Evolutionary conservation across 2,113 vertebrate genomes (phyloP).

Genomic region (Chauna torquata): DNA sequence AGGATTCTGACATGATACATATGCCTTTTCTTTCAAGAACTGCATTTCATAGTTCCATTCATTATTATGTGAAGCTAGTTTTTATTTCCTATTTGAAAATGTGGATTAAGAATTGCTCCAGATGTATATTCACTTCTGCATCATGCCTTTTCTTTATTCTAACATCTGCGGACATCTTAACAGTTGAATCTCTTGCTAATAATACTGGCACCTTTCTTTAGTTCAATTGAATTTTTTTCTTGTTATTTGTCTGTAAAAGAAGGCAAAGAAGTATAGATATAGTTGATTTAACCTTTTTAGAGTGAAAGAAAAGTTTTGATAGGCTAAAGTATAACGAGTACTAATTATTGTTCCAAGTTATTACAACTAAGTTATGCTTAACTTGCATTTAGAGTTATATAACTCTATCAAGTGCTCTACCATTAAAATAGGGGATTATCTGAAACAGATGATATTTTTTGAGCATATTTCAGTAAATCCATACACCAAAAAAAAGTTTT

Average conservation of each 20-base stretch:
- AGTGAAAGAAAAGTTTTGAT: not conserved
- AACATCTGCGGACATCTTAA: not conserved
- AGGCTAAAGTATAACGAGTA: not conserved
- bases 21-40: not conserved
- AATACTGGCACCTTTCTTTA: not conserved
- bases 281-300: not conserved
- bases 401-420: not conserved
- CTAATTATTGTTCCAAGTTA: not conserved
- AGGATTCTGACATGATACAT: not conserved
- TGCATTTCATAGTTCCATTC: not conserved
- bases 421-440: not conserved
- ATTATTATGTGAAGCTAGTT: not conserved
- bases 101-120: not conserved
- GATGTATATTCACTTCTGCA: not conserved
- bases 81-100: not conserved
- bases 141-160: slow-evolving; percentile 8
- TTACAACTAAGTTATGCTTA: not conserved
- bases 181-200: not conserved
- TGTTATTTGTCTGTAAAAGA: not conserved
- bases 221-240: not conserved
- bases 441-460: not conserved
- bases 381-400: not conserved
- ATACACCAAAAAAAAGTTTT: not conserved
- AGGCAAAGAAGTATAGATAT: not conserved
- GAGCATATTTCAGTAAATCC: not conserved